phyloP scores from a whole-genome alignment of 2,888 invertebrate genomes.

The Dolichomitus sp. region DNA sequence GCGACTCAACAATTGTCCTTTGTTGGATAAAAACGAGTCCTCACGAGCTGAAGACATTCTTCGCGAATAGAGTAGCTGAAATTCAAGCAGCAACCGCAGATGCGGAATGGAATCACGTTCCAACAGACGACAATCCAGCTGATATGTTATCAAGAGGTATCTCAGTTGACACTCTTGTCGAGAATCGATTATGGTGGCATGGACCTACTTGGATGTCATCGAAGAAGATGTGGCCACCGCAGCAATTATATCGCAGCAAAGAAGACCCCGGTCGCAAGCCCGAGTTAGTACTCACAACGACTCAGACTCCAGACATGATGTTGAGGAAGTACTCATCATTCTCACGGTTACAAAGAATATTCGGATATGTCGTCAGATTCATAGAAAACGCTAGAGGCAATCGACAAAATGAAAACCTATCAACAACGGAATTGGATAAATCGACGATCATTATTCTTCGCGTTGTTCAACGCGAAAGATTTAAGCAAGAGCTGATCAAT shows the following conservation, averaged over 20 bases:
- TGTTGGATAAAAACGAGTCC: constrained; percentile 1
- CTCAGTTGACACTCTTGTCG: neutral
- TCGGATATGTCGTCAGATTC: neutral
- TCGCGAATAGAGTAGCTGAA: constrained; percentile 22
- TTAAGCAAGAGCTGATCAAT: constrained; percentile 23
- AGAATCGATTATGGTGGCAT: constrained; percentile 28
- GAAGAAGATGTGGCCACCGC: neutral
- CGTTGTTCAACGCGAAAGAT: neutral
- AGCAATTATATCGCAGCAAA: neutral
- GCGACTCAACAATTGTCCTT: constrained; percentile 9
- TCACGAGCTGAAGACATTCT: constrained; percentile 27
- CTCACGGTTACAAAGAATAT: neutral
- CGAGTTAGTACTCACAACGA: neutral
- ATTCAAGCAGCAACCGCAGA: constrained; percentile 8
- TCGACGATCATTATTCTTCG: neutral
- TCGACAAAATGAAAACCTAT: neutral
- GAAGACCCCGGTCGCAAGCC: neutral
- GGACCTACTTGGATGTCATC: constrained; percentile 3
- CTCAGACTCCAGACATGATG: neutral
- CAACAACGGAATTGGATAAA: neutral
- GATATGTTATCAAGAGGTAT: constrained; percentile 13
- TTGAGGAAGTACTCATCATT: neutral
- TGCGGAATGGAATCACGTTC: constrained; percentile 31
- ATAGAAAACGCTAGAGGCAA: neutral
- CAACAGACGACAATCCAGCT: neutral